Conservation (phyloP, 2,888 invertebrate genomes). For the Idaea dimidiata region DNA sequence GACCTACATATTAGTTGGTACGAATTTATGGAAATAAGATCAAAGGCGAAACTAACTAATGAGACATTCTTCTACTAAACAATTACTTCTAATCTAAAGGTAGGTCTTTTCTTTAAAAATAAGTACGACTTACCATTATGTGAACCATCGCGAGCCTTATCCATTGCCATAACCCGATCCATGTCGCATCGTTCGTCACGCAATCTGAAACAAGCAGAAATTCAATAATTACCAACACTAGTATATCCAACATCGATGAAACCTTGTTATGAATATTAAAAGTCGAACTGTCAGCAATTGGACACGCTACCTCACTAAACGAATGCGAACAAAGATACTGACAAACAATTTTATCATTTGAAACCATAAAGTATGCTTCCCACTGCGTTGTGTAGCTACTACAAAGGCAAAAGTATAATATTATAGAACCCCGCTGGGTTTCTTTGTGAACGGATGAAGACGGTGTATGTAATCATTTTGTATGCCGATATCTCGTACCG, state of each 20-base stretch:
- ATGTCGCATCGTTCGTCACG: conserved; percentile 93
- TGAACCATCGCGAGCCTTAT: conserved; percentile 93
- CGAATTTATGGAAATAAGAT: neutral
- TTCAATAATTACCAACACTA: conserved; percentile 36
- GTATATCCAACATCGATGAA: conserved; percentile 33
- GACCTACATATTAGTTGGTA: neutral
- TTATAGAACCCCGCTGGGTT: conserved; percentile 76
- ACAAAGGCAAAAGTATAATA: conserved; percentile 79
- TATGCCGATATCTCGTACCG: conserved; percentile 68
- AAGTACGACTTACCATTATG: conserved; percentile 88
- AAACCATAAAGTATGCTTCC: conserved; percentile 78
- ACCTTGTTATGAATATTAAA: conserved; percentile 62
- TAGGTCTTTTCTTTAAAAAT: neutral
- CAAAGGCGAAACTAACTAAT: neutral
- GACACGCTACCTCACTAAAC: conserved; percentile 66
- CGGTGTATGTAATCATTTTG: conserved; percentile 76
- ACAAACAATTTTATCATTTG: conserved; percentile 80
- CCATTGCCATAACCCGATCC: conserved; percentile 89
- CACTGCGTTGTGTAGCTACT: conserved; percentile 70
- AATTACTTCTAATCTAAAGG: neutral
- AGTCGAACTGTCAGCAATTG: conserved; percentile 51
- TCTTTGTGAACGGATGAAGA: conserved; percentile 77
- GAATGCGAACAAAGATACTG: conserved; percentile 71
- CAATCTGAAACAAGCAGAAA: conserved; percentile 85
- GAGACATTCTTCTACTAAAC: neutral